Evolutionary conservation across 2,888 invertebrate genomes (phyloP), one percentile per base, ranked within the genome.

Genomic region (Aromia moschata): DNA sequence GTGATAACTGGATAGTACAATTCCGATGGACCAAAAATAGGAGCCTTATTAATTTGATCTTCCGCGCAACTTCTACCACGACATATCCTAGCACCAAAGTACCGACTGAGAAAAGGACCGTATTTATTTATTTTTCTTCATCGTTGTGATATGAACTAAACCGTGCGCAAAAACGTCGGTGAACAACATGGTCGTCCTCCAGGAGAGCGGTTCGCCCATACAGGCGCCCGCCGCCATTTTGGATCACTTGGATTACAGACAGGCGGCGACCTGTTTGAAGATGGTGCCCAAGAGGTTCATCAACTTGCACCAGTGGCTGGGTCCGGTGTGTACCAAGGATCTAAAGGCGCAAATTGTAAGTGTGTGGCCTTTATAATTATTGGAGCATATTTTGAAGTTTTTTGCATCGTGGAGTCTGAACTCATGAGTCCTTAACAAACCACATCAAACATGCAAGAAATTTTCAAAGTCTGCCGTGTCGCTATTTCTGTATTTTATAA

Each of bases 241-340:
- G 70, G 86, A 86, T 68, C 86, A 88, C 68, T 83, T 93, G 79
- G 92, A 93, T 81, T 92, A 92, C 82, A 89, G 91, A 76, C 92
- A 92, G 81, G 88, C 90, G 72, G 89, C 90, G 74, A 89, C 91
- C 76, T 91, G 92, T 73, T 85, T 93, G 81, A 94, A 94, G 88
- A 89, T 94, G 86, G 86, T 94, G 83, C 92, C 93, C 77, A 94
- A 94, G 84, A 86, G 94, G 77, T 94, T 91, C 83, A 92, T 94
- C 81, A 93, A 92, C 84, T 86, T 94, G 80, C 94, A 94, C 82
- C 92, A 93, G 82, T 93, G 93, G 92, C 84, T 94, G 78, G 91
- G 93, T 77, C 94, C 94, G 70, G 87, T 91, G 69, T 87, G 81
- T 84, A 83, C 86, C 78, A 92, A 92, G 85, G 92, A 92, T 84